phyloP scores from a whole-genome alignment of 2,888 invertebrate genomes.

The Trichopria drosophilae region DNA sequence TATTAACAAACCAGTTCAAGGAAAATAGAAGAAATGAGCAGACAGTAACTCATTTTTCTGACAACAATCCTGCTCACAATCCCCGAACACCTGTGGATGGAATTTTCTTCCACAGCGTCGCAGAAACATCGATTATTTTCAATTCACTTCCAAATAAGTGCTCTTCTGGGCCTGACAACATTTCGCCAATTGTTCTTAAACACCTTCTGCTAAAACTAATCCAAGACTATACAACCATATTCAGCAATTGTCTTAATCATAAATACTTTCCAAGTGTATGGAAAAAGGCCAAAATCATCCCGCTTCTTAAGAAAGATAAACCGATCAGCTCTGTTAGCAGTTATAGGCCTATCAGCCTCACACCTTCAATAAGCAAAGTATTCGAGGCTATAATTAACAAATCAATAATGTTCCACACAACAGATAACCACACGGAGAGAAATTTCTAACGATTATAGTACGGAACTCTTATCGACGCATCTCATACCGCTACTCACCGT shows the following conservation, averaged over 20 bases:
- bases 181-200: slow-evolving; percentile 25
- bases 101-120: neutral
- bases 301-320: slow-evolving; percentile 27
- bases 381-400: slow-evolving; percentile 18
- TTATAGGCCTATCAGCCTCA: slow-evolving; percentile 31
- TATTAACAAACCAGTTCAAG: too few species aligned
- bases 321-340: neutral
- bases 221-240: slow-evolving; percentile 10
- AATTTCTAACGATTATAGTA: too few species aligned
- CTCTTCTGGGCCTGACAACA: slow-evolving; percentile 22
- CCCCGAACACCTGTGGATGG: neutral
- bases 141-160: slow-evolving; percentile 26
- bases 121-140: neutral
- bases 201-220: slow-evolving; percentile 6
- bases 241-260: slow-evolving; percentile 23
- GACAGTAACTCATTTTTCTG: slow-evolving; percentile 1
- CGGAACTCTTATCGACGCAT: too few species aligned
- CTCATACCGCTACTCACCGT: too few species aligned
- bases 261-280: slow-evolving; percentile 19
- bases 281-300: slow-evolving; percentile 26
- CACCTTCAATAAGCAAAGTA: slow-evolving; percentile 24
- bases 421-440: too few species aligned
- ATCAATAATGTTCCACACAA: neutral
- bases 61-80: slow-evolving; percentile 1
- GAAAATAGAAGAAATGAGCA: too few species aligned